Percentiles rank a stretch among this genome's conserved stretches.
Conservation (phyloP, 2,113 vertebrate species). For the Passer domesticus region DNA sequence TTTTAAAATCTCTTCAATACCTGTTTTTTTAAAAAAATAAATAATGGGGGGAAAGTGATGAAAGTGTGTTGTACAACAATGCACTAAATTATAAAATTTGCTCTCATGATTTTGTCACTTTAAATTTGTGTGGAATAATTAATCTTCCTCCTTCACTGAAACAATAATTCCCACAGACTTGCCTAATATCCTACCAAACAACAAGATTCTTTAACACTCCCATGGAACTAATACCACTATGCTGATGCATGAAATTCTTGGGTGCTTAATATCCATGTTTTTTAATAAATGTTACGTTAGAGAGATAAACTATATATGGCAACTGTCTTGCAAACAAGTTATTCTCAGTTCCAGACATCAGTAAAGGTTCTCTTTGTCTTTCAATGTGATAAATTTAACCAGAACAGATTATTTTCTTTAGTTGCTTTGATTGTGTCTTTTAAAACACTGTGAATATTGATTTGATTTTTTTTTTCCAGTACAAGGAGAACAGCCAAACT, state of each 20-base stretch:
- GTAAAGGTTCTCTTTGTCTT: background rate
- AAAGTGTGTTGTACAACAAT: background rate
- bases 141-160: background rate
- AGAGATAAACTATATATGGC: background rate
- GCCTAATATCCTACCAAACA: background rate
- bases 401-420: background rate
- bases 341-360: background rate
- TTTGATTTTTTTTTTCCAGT: background rate
- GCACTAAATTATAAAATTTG: background rate
- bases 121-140: background rate
- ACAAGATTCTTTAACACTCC: background rate
- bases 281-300: background rate
- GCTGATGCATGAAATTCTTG: background rate
- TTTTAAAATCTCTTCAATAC: background rate
- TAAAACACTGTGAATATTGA: background rate
- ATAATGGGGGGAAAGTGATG: background rate
- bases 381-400: background rate
- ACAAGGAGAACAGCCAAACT: conserved; percentile 34
- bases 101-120: background rate
- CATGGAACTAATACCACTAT: background rate
- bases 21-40: background rate
- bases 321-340: background rate
- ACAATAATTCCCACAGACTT: background rate
- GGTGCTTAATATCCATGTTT: background rate
- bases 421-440: background rate